Base-by-base conservation (phyloP, 2,888 invertebrate species). In the Erebia ligea region DNA sequence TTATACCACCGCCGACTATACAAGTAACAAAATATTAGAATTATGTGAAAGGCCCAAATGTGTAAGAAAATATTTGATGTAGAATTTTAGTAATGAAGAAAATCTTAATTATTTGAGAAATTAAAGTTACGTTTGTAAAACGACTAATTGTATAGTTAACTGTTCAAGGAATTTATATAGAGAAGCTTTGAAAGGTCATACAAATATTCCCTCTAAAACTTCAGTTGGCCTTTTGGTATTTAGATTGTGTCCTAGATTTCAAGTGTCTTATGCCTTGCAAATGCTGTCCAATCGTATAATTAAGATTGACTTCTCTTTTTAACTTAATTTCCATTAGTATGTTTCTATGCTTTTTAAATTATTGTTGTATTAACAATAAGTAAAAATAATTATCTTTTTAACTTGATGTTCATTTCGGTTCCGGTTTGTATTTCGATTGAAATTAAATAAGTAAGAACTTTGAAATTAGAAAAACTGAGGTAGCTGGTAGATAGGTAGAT, bases 181-280 rank as follows among this genome's bases (percentile, higher is more conserved):
- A 52, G n/a, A 9, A 15, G 11, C 13, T 45, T 67, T 11, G 57
- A 48, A 65, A 19, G 56, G 45, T 45, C 66, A 45, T 66, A 57
- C 57, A 66, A 66, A 57, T 66, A 66, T 66, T 66, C 67, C 58
- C 50, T 67, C 59, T 67, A 54, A 54, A 64, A 68, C 66, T 66
- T 25, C 56, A 58, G 54, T 19, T 61, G 45, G 42, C 62, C 25
- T 59, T 71, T 68, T 57, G 68, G 59, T 71, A 71, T 68, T 71
- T 71, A 68, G 59, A 71, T 68, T 62, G 67, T 61, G 64, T 54
- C 59, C 64, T 59, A 59, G 59, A 71, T 71, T 64, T 68, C 10
- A 42, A 71, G 64, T 42, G 54, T 42, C 61, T 42, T 61, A 66
- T 65, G 68, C 64, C 64, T 68, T 68, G 64, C 54, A 64, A 65